A percentile compares a stretch with the other conserved stretches of the same genome.
These are phyloP conservation scores for Microctenopoma lineatum DNA, from an alignment of 2,797 vertebrate species.

Conservation along the genomic window DNA sequence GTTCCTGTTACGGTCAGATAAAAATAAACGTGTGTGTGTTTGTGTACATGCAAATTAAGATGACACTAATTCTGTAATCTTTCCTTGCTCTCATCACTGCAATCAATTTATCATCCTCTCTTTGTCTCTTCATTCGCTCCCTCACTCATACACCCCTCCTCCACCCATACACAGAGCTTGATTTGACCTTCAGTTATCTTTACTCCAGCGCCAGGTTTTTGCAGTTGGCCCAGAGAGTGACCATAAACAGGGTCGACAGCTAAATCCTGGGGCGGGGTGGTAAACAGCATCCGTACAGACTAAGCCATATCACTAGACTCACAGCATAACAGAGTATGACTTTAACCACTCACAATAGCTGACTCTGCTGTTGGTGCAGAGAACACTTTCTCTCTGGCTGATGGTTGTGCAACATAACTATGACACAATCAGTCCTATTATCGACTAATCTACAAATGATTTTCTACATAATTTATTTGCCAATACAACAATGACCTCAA, in stretches of 20 bases:
- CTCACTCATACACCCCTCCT: constrained; percentile 7
- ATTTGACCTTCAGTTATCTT: constrained; percentile 61
- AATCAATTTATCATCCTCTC: constrained; percentile 35
- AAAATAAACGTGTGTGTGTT: not conserved
- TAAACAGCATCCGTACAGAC: constrained; percentile 53
- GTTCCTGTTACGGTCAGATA: constrained; percentile 1
- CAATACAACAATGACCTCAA: no score
- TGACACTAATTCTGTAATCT: constrained; percentile 25
- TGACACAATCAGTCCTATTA: not conserved
- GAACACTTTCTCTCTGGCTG: constrained; percentile 1
- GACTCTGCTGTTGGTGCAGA: constrained; percentile 21
- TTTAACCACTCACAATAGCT: constrained; percentile 52
- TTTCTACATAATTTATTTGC: not conserved
- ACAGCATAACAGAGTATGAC: constrained; percentile 47
- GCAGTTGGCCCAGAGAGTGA: constrained; percentile 55
- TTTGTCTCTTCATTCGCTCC: constrained; percentile 10
- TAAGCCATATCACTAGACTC: constrained; percentile 53
- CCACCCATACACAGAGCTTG: constrained; percentile 10
- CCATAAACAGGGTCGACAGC: constrained; percentile 69
- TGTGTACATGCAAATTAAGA: constrained; percentile 13
- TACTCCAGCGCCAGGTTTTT: constrained; percentile 45
- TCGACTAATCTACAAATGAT: not conserved
- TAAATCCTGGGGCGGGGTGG: constrained; percentile 52
- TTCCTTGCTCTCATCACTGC: constrained; percentile 33
- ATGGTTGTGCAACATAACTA: not conserved